Evolutionary conservation across 2,888 invertebrate genomes (phyloP).

Genomic region (Nezara viridula): DNA sequence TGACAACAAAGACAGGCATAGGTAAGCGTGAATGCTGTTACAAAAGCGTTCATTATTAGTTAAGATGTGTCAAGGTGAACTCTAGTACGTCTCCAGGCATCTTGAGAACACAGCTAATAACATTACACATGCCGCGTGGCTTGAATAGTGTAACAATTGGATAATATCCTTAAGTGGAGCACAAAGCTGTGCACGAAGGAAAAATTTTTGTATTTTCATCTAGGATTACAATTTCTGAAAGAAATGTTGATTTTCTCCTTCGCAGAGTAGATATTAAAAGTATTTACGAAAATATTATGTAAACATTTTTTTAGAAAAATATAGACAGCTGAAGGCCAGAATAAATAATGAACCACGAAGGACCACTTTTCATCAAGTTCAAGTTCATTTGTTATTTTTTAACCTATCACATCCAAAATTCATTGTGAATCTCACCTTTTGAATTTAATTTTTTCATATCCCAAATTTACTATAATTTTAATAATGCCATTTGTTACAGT

Average conservation of each 20-base stretch:
- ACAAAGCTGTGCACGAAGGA: neutral
- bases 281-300: too few species aligned
- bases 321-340: too few species aligned
- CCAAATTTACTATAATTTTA: too few species aligned
- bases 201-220: neutral
- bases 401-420: too few species aligned
- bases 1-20: neutral
- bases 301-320: too few species aligned
- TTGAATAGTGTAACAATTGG: neutral
- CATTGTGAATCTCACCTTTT: too few species aligned
- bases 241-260: neutral
- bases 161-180: neutral
- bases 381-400: too few species aligned
- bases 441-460: too few species aligned
- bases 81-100: neutral
- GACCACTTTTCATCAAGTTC: too few species aligned
- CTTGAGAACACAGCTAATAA: neutral
- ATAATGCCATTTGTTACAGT: too few species aligned
- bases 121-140: neutral
- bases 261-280: too few species aligned
- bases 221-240: neutral
- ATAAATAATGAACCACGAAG: too few species aligned
- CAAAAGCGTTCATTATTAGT: neutral
- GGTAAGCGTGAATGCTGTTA: neutral
- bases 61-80: neutral